Conservation (phyloP, 2,888 invertebrate genomes). For the Dioctria rufipes region DNA sequence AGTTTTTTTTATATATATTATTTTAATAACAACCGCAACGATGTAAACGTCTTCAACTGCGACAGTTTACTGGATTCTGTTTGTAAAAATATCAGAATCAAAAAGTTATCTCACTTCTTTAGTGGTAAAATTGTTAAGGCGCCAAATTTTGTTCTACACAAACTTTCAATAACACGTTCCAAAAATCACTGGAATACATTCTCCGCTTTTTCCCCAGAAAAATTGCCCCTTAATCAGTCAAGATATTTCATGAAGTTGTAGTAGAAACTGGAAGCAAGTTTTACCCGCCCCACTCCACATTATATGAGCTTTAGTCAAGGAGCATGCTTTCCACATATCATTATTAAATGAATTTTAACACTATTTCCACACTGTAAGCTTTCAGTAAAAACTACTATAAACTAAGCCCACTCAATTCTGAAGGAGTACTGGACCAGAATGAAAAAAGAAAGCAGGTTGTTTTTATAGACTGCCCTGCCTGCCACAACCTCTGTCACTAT, state of each 20-base stretch:
- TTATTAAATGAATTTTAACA: not conserved
- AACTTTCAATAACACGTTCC: conserved; percentile 44
- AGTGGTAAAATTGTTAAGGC: conserved; percentile 27
- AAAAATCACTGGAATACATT: conserved; percentile 24
- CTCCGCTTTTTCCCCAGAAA: not conserved
- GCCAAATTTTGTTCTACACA: conserved; percentile 44
- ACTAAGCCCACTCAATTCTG: no score
- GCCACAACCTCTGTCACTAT: not conserved
- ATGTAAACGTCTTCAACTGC: conserved; percentile 58
- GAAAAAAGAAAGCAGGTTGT: not conserved
- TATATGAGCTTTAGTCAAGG: not conserved
- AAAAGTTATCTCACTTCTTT: not conserved
- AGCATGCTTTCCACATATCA: conserved; percentile 30
- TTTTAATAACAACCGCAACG: not conserved
- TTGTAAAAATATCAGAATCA: conserved; percentile 25
- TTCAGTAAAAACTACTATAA: conserved; percentile 15
- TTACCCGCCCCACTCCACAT: not conserved
- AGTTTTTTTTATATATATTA: no score
- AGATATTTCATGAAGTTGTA: not conserved
- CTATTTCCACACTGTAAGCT: conserved; percentile 13
- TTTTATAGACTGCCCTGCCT: not conserved
- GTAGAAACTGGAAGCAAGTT: not conserved
- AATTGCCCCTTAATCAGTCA: not conserved
- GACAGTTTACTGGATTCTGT: conserved; percentile 56
- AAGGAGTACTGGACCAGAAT: not conserved